These are phyloP conservation scores for Drosophila sordidula DNA, from an alignment of 2,888 invertebrate genomes.

Conservation along the genomic window DNA sequence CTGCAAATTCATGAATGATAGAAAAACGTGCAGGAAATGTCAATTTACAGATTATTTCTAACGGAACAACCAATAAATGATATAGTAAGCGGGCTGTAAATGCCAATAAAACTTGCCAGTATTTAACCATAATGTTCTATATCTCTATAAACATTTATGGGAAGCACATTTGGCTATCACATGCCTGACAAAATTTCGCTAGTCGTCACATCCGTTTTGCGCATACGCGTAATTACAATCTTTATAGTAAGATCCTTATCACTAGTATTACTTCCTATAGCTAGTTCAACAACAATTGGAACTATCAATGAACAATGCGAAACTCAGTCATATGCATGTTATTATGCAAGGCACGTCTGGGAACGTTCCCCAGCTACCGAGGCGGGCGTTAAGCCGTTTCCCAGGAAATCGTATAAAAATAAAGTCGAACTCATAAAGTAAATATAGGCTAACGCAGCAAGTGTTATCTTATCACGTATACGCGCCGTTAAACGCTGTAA, in stretches of 20 bases:
- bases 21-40: conserved; percentile 30
- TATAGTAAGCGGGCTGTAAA: not conserved
- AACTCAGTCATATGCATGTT: not conserved
- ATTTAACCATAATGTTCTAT: not conserved
- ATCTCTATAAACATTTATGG: no score
- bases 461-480: conserved; percentile 60
- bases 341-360: conserved; percentile 25
- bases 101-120: not conserved
- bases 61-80: not conserved
- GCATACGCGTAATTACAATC: not conserved
- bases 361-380: not conserved
- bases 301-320: not conserved
- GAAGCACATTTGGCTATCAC: not conserved
- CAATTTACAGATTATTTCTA: conserved; percentile 11
- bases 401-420: conserved; percentile 30
- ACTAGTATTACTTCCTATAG: conserved; percentile 1
- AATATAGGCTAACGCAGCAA: conserved; percentile 17
- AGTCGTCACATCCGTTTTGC: conserved; percentile 18
- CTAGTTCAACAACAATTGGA: not conserved
- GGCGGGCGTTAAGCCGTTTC: not conserved
- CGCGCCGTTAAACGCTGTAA: conserved; percentile 13
- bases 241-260: conserved; percentile 34
- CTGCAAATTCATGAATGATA: conserved; percentile 1
- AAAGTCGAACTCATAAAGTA: conserved; percentile 25
- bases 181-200: not conserved